Conservation (phyloP, 2,888 invertebrate species). For the Argyresthia goedartella region DNA sequence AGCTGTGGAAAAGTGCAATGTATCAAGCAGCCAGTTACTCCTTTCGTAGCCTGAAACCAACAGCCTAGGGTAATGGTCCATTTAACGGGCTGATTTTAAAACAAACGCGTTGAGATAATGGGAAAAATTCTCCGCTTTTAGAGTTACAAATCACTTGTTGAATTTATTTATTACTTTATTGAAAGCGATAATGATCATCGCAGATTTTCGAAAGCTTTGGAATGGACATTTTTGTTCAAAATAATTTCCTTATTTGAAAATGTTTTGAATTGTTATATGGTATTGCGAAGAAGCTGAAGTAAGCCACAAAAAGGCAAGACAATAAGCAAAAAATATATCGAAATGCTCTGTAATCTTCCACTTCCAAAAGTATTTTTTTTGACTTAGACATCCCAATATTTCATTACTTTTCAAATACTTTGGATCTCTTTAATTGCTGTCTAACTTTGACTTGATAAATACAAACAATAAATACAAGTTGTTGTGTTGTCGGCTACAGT, state of each 20-base stretch:
- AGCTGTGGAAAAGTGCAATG: not conserved
- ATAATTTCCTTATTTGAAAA: no score
- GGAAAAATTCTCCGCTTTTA: constrained; percentile 15
- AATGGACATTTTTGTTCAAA: no score
- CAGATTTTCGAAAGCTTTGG: not conserved
- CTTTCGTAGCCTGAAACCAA: constrained; percentile 19
- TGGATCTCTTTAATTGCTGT: not conserved
- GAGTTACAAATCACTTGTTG: constrained; percentile 9
- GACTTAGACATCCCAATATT: no score
- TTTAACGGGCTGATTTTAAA: constrained; percentile 18
- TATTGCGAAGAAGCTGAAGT: no score
- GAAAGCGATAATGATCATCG: no score
- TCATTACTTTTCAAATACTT: not conserved
- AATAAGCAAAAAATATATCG: no score
- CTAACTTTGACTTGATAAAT: constrained; percentile 13
- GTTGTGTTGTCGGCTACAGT: constrained; percentile 7
- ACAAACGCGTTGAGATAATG: constrained; percentile 17
- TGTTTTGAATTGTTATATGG: no score
- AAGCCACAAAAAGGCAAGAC: no score
- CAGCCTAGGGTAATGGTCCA: constrained; percentile 18
- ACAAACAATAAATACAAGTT: constrained; percentile 20
- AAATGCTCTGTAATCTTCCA: not conserved
- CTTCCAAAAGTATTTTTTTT: not conserved
- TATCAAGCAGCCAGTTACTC: constrained; percentile 4
- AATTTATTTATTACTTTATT: constrained; percentile 9